Evolutionary conservation across 2,888 invertebrate species (phyloP).

Genomic region (Tromatobia lineatoria): DNA sequence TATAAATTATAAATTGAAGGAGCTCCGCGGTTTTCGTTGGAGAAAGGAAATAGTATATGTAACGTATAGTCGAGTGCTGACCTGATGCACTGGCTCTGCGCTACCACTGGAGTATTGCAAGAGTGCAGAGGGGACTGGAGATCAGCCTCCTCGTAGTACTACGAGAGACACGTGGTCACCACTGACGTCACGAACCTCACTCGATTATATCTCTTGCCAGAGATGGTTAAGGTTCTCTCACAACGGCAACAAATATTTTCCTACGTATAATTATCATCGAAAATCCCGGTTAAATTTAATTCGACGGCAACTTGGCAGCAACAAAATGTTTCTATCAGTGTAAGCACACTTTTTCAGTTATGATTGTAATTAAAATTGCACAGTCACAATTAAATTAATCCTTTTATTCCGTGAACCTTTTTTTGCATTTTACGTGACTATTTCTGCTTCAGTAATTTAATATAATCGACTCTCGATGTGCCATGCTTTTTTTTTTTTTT

Average conservation of each 20-base stretch:
- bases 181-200: constrained; percentile 74
- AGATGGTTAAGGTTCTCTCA: constrained; percentile 67
- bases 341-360: too few relatives aligned
- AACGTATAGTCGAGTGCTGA: neutral
- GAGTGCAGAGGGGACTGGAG: constrained; percentile 38
- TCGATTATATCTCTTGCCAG: constrained; percentile 61
- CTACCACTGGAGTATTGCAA: neutral
- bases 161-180: constrained; percentile 74
- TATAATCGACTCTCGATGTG: too few relatives aligned
- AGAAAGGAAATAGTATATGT: neutral
- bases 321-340: neutral
- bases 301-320: neutral
- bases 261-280: neutral
- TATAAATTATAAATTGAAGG: neutral
- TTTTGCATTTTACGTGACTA: too few relatives aligned
- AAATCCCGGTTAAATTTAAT: too few relatives aligned
- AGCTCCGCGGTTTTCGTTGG: neutral
- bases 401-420: neutral
- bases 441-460: too few relatives aligned
- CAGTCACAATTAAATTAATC: neutral
- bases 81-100: neutral
- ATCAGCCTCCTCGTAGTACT: constrained; percentile 63
- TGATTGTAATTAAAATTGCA: too few relatives aligned
- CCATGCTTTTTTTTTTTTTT: too few relatives aligned
- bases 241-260: constrained; percentile 37